Evolutionary conservation across 2,888 invertebrate species (phyloP), one percentile per base, ranked within the genome.

Genomic region (Pollenia amentaria): DNA sequence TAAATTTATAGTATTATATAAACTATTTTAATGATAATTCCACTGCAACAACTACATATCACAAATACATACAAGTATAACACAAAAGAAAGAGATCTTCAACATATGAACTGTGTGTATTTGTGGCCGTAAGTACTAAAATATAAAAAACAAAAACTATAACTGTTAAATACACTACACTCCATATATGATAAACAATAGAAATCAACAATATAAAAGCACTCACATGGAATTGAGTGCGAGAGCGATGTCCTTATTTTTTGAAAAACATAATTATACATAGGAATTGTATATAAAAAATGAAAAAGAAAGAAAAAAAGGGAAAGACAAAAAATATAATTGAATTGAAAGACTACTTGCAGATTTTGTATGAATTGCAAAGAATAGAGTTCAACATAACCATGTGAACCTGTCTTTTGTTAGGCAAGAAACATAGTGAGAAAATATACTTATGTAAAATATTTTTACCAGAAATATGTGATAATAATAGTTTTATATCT

Each of bases 141-240:
- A 67, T 42, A 55, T 38, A 44, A 76, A 69, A 53, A 69, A 51
- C 51, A 69, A 82, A n/a, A 69, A 82, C 51, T 44, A 69, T 69
- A 84, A 73, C 78, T 60, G 60, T 67, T 79, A 84, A 77, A 73
- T 79, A 73, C 60, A 84, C 78, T 84, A 62, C 67, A 84, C 87
- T 87, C 80, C 77, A 84, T 69, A 87, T 77, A 77, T 73, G 84
- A 87, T 72, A 81, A 87, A 87, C 87, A 87, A 87, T 87, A 69
- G 87, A 87, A 83, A 85, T 80, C 76, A 85, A 87, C 78, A 85
- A 78, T 84, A 57, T 46, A 70, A 88, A 64, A 89, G 89, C 91
- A 91, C 91, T 92, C 91, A 89, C 87, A 89, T 89, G 89, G 89
- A 91, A 91, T 91, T 91, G 90, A 90, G 90, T 90, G 89, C 89